These are phyloP conservation scores for Trichonephila clavata DNA, from an alignment of 1,140 invertebrate species.

Conservation along the genomic window DNA sequence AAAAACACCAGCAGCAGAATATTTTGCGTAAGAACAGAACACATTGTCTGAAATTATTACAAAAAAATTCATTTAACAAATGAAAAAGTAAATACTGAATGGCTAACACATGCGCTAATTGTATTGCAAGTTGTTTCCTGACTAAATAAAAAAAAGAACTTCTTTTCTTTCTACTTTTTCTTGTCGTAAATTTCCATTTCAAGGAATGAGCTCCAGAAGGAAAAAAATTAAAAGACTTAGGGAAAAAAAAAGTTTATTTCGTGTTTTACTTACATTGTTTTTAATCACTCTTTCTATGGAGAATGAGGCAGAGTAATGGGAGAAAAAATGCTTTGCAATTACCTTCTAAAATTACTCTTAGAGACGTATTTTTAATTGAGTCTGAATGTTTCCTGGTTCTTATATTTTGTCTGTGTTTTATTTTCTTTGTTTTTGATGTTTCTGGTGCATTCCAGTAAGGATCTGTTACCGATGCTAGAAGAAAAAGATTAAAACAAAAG, in stretches of 20 bases:
- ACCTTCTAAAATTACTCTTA: conserved; percentile 1
- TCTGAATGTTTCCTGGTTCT: not conserved
- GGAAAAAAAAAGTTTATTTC: not conserved
- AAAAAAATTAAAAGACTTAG: not conserved
- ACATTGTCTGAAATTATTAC: too few species aligned
- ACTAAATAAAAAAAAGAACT: not conserved
- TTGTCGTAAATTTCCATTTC: conserved; percentile 7
- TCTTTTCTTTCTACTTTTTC: not conserved
- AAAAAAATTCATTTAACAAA: not conserved
- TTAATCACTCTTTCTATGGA: conserved; percentile 6
- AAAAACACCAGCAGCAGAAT: too few species aligned
- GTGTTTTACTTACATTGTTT: not conserved
- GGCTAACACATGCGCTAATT: conserved; percentile 1
- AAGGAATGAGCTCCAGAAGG: not conserved
- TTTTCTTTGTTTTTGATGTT: not conserved
- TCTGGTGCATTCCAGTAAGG: not conserved
- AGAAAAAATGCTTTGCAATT: not conserved
- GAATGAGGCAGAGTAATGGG: not conserved
- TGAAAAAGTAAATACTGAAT: not conserved
- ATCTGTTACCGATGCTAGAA: not conserved
- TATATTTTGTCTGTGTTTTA: not conserved
- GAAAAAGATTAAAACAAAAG: not conserved
- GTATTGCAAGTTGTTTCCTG: not conserved
- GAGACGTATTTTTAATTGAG: not conserved
- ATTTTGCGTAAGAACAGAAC: too few species aligned